These are phyloP conservation scores for Lophotis ruficrista DNA, from an alignment of 2,113 vertebrate genomes.

Conservation along the genomic window DNA sequence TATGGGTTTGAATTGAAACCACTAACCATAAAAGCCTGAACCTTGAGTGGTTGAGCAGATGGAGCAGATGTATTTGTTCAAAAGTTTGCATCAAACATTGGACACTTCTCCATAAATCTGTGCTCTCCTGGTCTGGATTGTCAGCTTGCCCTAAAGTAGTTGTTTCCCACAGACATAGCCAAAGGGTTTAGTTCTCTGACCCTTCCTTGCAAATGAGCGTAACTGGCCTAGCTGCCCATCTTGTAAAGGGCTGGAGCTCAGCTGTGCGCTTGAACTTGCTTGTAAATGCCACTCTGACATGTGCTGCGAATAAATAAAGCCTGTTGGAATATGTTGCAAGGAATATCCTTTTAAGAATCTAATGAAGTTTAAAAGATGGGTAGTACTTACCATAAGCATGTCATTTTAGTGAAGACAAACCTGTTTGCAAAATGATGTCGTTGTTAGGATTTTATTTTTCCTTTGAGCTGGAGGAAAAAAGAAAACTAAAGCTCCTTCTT, in stretches of 20 bases:
- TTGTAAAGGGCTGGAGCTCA: background rate
- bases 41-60: background rate
- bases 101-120: background rate
- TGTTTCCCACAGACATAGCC: background rate
- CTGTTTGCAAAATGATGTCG: conserved; percentile 37
- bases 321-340: background rate
- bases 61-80: background rate
- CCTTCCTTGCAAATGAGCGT: background rate
- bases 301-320: conserved; percentile 4
- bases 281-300: background rate
- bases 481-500: conserved; percentile 21
- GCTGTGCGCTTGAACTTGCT: background rate
- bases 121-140: background rate
- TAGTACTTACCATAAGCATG: background rate
- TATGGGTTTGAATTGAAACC: background rate
- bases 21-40: background rate
- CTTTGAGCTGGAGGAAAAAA: background rate
- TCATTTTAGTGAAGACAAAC: conserved; percentile 12
- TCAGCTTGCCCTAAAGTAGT: background rate
- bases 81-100: background rate
- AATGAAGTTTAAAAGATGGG: background rate
- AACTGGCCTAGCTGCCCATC: background rate
- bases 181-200: background rate
- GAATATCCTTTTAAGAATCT: background rate
- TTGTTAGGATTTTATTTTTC: background rate